phyloP scores from a whole-genome alignment of 2,113 vertebrate genomes.

The Percina caprodes region DNA sequence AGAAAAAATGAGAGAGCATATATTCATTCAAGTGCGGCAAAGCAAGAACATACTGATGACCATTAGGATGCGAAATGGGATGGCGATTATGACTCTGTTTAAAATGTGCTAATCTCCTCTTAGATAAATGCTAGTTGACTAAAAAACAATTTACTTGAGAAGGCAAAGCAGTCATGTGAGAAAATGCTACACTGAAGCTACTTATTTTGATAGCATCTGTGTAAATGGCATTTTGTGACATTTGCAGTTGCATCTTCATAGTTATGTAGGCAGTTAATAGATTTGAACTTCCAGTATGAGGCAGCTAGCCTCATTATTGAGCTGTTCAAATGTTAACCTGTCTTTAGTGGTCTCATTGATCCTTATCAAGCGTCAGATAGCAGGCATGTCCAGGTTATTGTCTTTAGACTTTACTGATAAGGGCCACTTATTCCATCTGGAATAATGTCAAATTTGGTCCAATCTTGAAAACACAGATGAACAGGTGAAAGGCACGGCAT shows the following conservation, averaged over 20 bases:
- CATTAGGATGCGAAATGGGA: slow-evolving; percentile 66
- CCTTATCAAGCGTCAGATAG: slow-evolving; percentile 38
- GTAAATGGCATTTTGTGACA: slow-evolving; percentile 65
- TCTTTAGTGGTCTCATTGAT: slow-evolving; percentile 39
- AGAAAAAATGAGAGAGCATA: slow-evolving; percentile 30
- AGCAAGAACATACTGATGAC: slow-evolving; percentile 61
- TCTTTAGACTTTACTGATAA: slow-evolving; percentile 22
- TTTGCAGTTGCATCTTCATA: slow-evolving; percentile 58
- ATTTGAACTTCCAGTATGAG: slow-evolving; percentile 20
- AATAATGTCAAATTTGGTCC: slow-evolving; percentile 20
- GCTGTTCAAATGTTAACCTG: slow-evolving; percentile 50
- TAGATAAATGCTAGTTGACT: slow-evolving; percentile 60
- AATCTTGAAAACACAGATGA: neutral
- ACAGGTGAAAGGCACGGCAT: neutral
- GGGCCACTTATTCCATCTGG: slow-evolving; percentile 25
- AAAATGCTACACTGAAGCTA: slow-evolving; percentile 47
- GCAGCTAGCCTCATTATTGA: slow-evolving; percentile 38
- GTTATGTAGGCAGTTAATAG: slow-evolving; percentile 31
- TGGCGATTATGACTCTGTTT: slow-evolving; percentile 70
- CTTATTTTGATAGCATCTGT: slow-evolving; percentile 52
- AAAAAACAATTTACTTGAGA: slow-evolving; percentile 64
- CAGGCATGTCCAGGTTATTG: neutral
- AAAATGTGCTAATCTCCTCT: slow-evolving; percentile 68
- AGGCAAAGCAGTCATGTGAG: slow-evolving; percentile 60
- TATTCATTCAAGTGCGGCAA: slow-evolving; percentile 56